Conservation (phyloP, 2,797 vertebrate species). For the Eremophila alpestris region DNA sequence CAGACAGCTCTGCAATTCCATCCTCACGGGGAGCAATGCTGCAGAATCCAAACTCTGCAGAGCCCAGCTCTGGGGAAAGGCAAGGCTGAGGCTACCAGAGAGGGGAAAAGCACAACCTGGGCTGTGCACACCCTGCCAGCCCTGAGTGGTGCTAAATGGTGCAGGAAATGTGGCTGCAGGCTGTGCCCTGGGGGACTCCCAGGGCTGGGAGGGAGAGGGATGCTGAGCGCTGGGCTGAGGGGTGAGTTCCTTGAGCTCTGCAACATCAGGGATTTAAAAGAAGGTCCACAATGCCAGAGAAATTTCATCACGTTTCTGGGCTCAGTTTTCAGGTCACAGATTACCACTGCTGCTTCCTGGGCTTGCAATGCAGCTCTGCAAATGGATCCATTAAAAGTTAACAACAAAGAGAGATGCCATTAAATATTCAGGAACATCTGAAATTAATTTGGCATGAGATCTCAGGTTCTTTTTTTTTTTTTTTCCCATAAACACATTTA, state of each 20-base stretch:
- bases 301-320: constrained; percentile 42
- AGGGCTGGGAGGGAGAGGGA: neutral
- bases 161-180: neutral
- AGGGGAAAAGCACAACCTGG: neutral
- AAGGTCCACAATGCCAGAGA: constrained; percentile 49
- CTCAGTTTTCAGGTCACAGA: constrained; percentile 58
- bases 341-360: constrained; percentile 40
- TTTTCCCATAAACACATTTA: neutral
- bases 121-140: neutral
- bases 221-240: neutral
- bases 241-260: neutral
- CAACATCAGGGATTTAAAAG: neutral
- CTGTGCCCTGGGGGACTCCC: neutral
- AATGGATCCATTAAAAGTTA: constrained; percentile 34
- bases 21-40: neutral
- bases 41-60: neutral
- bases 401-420: constrained; percentile 24
- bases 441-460: constrained; percentile 66
- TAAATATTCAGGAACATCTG: constrained; percentile 41
- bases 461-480: neutral
- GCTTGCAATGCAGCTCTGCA: constrained; percentile 36
- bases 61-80: neutral
- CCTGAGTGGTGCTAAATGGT: neutral
- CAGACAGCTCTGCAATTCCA: constrained; percentile 20
- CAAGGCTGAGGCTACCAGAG: neutral